These are phyloP conservation scores for Ligdia adustata DNA, from an alignment of 2,888 invertebrate species.

Conservation along the genomic window DNA sequence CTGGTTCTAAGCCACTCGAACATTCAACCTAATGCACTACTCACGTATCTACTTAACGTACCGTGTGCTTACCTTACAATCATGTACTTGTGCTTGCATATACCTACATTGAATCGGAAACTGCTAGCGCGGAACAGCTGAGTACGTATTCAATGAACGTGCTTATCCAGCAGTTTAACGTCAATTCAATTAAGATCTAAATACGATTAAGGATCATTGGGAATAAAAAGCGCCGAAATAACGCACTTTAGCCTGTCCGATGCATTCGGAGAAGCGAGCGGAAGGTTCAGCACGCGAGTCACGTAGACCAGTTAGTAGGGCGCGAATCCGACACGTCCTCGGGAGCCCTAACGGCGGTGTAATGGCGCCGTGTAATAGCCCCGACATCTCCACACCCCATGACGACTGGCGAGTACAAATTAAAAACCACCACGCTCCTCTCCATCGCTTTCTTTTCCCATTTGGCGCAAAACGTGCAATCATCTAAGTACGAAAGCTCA, in stretches of 20 bases:
- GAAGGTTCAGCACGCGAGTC: conserved; percentile 54
- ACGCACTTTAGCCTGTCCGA: conserved; percentile 43
- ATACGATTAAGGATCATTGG: conserved; percentile 26
- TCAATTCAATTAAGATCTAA: conserved; percentile 34
- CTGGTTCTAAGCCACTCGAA: neutral
- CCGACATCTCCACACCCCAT: conserved; percentile 59
- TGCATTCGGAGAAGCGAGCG: conserved; percentile 40
- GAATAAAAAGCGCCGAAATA: conserved; percentile 28
- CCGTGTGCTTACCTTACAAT: conserved; percentile 4
- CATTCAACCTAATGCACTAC: neutral
- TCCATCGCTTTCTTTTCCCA: conserved; percentile 43
- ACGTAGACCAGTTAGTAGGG: conserved; percentile 77
- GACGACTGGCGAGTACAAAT: conserved; percentile 69
- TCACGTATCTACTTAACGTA: conserved; percentile 3
- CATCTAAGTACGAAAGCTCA: conserved; percentile 33
- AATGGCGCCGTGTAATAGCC: conserved; percentile 72
- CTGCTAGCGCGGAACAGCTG: conserved; percentile 6
- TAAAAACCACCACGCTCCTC: conserved; percentile 66
- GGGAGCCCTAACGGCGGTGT: conserved; percentile 70
- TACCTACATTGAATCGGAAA: conserved; percentile 3
- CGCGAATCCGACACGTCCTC: conserved; percentile 74
- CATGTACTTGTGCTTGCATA: neutral
- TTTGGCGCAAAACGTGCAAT: conserved; percentile 33
- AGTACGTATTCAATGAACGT: conserved; percentile 1
- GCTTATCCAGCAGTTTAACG: conserved; percentile 8